These are phyloP conservation scores for Cosmorhoe ocellata DNA, from an alignment of 2,888 invertebrate species.

Conservation along the genomic window DNA sequence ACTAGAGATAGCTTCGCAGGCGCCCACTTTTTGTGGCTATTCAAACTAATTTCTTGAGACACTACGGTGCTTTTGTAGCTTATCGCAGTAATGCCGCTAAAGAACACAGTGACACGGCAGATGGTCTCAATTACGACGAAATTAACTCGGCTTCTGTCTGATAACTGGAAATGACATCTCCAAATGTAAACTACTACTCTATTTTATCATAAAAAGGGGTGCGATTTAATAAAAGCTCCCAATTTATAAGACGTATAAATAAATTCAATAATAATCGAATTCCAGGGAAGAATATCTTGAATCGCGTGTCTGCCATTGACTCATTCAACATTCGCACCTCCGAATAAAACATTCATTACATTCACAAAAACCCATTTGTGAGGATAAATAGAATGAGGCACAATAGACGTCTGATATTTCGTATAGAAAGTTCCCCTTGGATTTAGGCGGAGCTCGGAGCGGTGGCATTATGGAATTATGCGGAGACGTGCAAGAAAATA, in stretches of 20 bases:
- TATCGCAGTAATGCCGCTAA: constrained; percentile 44
- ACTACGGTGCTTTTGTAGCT: constrained; percentile 48
- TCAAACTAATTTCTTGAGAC: constrained; percentile 59
- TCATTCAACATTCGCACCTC: constrained; percentile 72
- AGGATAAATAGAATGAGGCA: constrained; percentile 69
- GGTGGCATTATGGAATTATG: constrained; percentile 73
- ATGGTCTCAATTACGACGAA: constrained; percentile 17
- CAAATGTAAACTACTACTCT: constrained; percentile 4
- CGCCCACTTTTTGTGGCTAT: constrained; percentile 67
- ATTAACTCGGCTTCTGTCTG: constrained; percentile 9
- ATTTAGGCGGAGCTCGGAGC: constrained; percentile 67
- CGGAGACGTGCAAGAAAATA: constrained; percentile 72
- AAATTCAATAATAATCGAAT: constrained; percentile 40
- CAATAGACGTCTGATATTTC: constrained; percentile 74
- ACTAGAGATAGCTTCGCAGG: constrained; percentile 70
- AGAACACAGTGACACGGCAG: constrained; percentile 14
- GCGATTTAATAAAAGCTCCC: background rate
- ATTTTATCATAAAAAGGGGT: constrained; percentile 1
- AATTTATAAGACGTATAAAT: constrained; percentile 24
- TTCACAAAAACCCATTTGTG: constrained; percentile 74
- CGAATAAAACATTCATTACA: constrained; percentile 77
- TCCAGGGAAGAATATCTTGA: constrained; percentile 47
- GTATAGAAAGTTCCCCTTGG: constrained; percentile 74
- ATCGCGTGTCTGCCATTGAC: constrained; percentile 57
- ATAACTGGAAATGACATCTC: constrained; percentile 6